Evolutionary conservation across 2,797 vertebrate species (phyloP).

Genomic region (Smutsia temminckii): DNA sequence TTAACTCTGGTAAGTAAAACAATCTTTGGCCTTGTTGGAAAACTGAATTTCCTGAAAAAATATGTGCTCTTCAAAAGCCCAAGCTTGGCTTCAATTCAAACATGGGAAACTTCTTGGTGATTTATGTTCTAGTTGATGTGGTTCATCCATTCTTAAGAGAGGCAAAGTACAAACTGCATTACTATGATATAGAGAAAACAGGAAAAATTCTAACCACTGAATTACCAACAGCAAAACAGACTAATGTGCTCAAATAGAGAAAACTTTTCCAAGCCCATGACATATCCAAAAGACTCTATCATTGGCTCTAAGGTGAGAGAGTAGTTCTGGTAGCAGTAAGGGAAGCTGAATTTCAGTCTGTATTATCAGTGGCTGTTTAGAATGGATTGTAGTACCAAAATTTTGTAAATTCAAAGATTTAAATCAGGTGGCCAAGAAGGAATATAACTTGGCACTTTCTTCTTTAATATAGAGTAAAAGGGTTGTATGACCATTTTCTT

Average conservation of each 20-base stretch:
- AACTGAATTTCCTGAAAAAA: conserved; percentile 57
- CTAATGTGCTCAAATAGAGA: background rate
- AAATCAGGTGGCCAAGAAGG: background rate
- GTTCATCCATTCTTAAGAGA: background rate
- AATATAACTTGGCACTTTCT: background rate
- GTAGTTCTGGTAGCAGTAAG: background rate
- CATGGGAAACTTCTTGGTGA: background rate
- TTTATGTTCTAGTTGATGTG: conserved; percentile 47
- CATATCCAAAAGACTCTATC: background rate
- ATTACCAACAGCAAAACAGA: conserved; percentile 4
- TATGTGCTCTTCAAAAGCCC: conserved; percentile 35
- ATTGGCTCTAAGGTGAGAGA: background rate
- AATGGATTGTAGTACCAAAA: background rate
- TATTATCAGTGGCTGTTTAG: background rate
- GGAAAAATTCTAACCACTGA: background rate
- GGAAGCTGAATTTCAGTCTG: background rate
- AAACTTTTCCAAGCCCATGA: background rate
- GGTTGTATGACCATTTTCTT: background rate
- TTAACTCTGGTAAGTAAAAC: conserved; percentile 34
- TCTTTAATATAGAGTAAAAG: conserved; percentile 35
- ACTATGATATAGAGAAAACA: background rate
- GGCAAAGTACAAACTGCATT: background rate
- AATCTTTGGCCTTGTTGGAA: conserved; percentile 48
- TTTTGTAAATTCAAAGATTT: background rate
- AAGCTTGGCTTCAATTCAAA: conserved; percentile 46